Evolutionary conservation across 2,113 vertebrate genomes (phyloP).

Genomic region (Pao palembangensis): DNA sequence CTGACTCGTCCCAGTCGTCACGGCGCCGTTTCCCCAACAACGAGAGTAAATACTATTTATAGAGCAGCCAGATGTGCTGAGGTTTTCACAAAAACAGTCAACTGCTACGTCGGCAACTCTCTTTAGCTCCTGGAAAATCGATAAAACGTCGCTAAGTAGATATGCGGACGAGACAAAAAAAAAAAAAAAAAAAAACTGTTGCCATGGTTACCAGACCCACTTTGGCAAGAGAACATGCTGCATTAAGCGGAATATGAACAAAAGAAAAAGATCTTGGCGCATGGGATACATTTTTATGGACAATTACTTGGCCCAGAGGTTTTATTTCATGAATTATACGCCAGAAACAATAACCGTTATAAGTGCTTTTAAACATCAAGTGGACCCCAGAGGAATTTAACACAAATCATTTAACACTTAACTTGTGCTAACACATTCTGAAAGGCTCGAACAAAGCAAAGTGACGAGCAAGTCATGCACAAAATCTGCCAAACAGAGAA

Average conservation of each 20-base stretch:
- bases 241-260: constrained; percentile 9
- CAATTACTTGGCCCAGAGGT: background rate
- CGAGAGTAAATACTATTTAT: constrained; percentile 31
- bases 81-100: constrained; percentile 48
- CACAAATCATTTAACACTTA: background rate
- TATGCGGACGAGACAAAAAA: constrained; percentile 23
- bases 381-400: constrained; percentile 1
- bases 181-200: too few relatives aligned
- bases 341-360: background rate
- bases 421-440: background rate
- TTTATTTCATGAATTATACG: background rate
- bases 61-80: constrained; percentile 53
- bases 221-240: constrained; percentile 1
- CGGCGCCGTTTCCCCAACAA: constrained; percentile 36
- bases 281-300: background rate
- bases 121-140: constrained; percentile 52
- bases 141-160: constrained; percentile 39
- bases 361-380: constrained; percentile 1
- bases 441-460: background rate
- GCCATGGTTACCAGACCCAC: constrained; percentile 41
- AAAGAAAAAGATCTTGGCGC: constrained; percentile 14
- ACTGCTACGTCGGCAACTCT: constrained; percentile 57
- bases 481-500: background rate
- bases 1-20: constrained; percentile 38
- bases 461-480: background rate